phyloP scores from a whole-genome alignment of 2,888 invertebrate genomes.

The Bugulina stolonifera region DNA sequence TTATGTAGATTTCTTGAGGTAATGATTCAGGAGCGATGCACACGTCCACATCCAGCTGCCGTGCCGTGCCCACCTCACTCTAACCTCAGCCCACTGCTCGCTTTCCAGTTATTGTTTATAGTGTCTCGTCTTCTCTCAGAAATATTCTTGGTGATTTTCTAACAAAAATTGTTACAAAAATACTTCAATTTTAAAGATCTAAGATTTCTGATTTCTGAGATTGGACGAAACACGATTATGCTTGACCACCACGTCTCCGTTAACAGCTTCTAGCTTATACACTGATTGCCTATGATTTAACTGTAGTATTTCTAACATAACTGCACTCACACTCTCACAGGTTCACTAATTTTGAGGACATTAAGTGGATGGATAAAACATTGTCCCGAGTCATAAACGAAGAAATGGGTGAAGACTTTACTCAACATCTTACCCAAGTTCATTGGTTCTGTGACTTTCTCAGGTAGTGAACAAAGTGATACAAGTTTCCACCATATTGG shows the following conservation, averaged over 20 bases:
- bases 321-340: conserved; percentile 26
- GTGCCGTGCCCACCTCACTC: not conserved
- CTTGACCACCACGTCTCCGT: no score
- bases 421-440: conserved; percentile 27
- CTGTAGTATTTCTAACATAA: not conserved
- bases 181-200: no score
- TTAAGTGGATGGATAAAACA: conserved; percentile 38
- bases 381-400: conserved; percentile 65
- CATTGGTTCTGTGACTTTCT: conserved; percentile 33
- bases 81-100: not conserved
- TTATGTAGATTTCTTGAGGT: conserved; percentile 87
- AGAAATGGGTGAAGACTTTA: conserved; percentile 54
- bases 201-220: no score
- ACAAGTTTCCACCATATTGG: no score
- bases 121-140: not conserved
- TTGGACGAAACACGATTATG: no score
- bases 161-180: no score
- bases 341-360: conserved; percentile 32
- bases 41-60: not conserved
- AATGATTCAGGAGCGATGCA: conserved; percentile 29
- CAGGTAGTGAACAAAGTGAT: no score
- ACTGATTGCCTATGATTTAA: not conserved
- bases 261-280: not conserved
- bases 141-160: no score
- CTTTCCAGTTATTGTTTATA: not conserved